Base-by-base conservation (phyloP, 2,888 invertebrate species). In the Lepidocyrtinus sp. region DNA sequence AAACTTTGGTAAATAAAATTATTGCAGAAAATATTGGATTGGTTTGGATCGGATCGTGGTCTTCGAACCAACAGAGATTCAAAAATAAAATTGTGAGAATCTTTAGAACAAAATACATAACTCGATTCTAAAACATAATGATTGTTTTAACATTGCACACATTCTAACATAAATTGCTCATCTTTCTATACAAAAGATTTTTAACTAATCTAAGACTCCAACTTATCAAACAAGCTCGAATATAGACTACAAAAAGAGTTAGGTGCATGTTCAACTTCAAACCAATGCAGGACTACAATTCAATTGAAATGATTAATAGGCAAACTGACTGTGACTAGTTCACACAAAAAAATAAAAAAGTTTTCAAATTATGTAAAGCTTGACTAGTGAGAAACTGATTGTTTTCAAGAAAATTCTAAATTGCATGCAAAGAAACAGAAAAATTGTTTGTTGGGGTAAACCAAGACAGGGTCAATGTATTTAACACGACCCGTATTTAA, bases 351-450 rank as follows among this genome's bases (percentile, higher is more conserved):
- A 36, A 36, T 55, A 59, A 59, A 59, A 21, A 59, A 21, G 15
- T n/a, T n/a, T n/a, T n/a, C n/a, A n/a, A n/a, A n/a, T 75, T 71
- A 19, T 21, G 25, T 76, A 61, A 55, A 71, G 65, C 65, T 61
- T 77, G 76, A 77, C 76, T 77, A 77, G 76, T 27, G 21, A 9
- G 17, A 65, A 75, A 67, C 61, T 75, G 80, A 80, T 80, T 80
- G 80, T 75, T 65, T 71, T 27, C n/a, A n/a, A n/a, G 24, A 36
- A 12, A 64, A 36, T 64, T 63, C 25, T 19, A 50, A 64, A 74
- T 65, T 70, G 64, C 26, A 55, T 50, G 9, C 26, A 27, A 36
- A 17, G 9, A 64, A 69, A 27, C 5, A 69, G 50, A 69, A 50
- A 46, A 36, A 67, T 67, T 67, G 12, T 27, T 27, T 21, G n/a